Percentiles rank a stretch among this genome's conserved stretches.
Conservation (phyloP, 2,797 vertebrate genomes). For the Alcedo atthis region DNA sequence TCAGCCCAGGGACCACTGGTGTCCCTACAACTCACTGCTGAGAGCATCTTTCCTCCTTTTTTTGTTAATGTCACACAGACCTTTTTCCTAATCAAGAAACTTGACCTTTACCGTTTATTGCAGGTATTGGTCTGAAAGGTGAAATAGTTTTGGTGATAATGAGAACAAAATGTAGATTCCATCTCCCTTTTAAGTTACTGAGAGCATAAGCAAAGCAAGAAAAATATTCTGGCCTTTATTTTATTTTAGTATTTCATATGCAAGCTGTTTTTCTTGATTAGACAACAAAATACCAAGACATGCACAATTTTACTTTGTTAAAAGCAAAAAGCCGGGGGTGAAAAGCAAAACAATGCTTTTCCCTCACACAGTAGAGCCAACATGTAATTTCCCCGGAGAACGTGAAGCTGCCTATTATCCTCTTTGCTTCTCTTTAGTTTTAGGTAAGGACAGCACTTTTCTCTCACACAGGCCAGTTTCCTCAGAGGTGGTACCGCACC, state of each 20-base stretch:
- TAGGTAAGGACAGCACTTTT: neutral
- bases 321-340: neutral
- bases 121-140: neutral
- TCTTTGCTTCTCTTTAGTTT: neutral
- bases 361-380: neutral
- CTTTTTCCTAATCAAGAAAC: neutral
- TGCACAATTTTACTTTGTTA: neutral
- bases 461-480: neutral
- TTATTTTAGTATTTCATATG: slow-evolving; percentile 18
- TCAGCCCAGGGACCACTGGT: accelerated
- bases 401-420: neutral
- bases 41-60: accelerated
- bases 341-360: neutral
- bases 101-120: slow-evolving; percentile 3
- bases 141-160: neutral
- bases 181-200: neutral
- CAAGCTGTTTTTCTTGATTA: slow-evolving; percentile 19
- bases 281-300: neutral
- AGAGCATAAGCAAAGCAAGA: neutral
- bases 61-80: neutral
- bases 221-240: slow-evolving; percentile 10
- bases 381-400: neutral
- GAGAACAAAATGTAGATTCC: neutral
- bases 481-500: neutral
- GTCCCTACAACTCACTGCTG: accelerated